A percentile compares a stretch with the other conserved stretches of the same genome.
Evolutionary conservation across 2,888 invertebrate species (phyloP).

Genomic region (Eristalinus sepulchralis): DNA sequence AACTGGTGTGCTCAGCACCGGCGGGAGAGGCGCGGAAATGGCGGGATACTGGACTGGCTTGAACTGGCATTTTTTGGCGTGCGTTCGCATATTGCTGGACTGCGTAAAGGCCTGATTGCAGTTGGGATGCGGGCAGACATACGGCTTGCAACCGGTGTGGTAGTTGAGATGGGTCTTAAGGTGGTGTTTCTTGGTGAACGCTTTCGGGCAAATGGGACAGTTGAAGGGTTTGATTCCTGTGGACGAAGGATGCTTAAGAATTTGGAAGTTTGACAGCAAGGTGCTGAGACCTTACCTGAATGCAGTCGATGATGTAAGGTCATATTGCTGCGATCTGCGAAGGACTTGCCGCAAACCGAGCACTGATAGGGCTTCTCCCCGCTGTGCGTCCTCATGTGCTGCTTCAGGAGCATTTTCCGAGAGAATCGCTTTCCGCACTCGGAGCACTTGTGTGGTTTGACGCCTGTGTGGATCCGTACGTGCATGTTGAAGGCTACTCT

Average conservation of each 20-base stretch:
- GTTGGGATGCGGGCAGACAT: slow-evolving; percentile 85
- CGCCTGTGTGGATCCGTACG: slow-evolving; percentile 90
- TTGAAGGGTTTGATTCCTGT: slow-evolving; percentile 89
- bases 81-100: slow-evolving; percentile 93
- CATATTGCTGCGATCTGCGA: slow-evolving; percentile 93
- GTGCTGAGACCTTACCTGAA: slow-evolving; percentile 82
- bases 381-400: slow-evolving; percentile 90
- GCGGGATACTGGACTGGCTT: slow-evolving; percentile 75
- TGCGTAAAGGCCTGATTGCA: slow-evolving; percentile 91
- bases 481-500: slow-evolving; percentile 95
- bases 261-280: no score
- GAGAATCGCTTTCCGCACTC: slow-evolving; percentile 92
- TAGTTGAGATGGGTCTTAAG: slow-evolving; percentile 92
- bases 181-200: slow-evolving; percentile 93
- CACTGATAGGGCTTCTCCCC: slow-evolving; percentile 92
- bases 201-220: slow-evolving; percentile 84
- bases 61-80: slow-evolving; percentile 88
- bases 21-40: slow-evolving; percentile 25
- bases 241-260: no score
- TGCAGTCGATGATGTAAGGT: slow-evolving; percentile 90
- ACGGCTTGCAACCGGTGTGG: slow-evolving; percentile 91
- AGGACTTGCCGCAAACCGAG: slow-evolving; percentile 90
- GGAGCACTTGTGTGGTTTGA: slow-evolving; percentile 89
- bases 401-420: slow-evolving; percentile 91
- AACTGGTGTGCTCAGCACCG: slow-evolving; percentile 16